Percentiles rank a stretch among this genome's conserved stretches.
These are phyloP conservation scores for Cydia pomonella DNA, from an alignment of 1,140 invertebrate species.

Conservation along the genomic window DNA sequence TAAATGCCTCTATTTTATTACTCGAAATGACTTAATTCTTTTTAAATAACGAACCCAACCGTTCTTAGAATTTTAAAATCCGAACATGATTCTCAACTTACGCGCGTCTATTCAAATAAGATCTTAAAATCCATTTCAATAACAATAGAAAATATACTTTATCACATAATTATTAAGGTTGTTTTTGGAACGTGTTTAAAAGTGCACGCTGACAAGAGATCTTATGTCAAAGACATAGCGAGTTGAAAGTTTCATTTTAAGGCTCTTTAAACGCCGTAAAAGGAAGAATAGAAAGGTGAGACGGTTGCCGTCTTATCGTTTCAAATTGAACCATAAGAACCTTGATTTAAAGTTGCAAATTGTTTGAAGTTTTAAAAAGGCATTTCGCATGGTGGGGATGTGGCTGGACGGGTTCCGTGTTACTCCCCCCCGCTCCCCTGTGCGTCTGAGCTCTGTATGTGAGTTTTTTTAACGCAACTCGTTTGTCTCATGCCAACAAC, in stretches of 20 bases:
- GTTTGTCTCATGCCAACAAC: too few relatives aligned
- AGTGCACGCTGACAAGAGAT: neutral
- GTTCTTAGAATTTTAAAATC: conserved; percentile 23
- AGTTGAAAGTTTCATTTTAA: conserved; percentile 31
- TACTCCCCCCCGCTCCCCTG: conserved; percentile 12
- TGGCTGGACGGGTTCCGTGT: conserved; percentile 25
- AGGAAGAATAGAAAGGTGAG: conserved; percentile 29
- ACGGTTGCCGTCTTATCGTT: neutral
- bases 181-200: neutral
- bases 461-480: neutral
- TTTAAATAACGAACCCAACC: conserved; percentile 29
- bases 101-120: neutral
- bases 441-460: neutral
- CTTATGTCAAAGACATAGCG: conserved; percentile 7
- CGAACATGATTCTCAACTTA: conserved; percentile 22
- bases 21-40: conserved; percentile 30
- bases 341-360: neutral
- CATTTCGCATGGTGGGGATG: conserved; percentile 24
- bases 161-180: neutral
- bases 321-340: neutral
- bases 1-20: conserved; percentile 8
- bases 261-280: conserved; percentile 15
- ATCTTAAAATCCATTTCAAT: neutral
- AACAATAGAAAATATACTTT: neutral
- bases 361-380: neutral